These are phyloP conservation scores for Hofmannophila pseudospretella DNA, from an alignment of 2,888 invertebrate genomes.

Conservation along the genomic window DNA sequence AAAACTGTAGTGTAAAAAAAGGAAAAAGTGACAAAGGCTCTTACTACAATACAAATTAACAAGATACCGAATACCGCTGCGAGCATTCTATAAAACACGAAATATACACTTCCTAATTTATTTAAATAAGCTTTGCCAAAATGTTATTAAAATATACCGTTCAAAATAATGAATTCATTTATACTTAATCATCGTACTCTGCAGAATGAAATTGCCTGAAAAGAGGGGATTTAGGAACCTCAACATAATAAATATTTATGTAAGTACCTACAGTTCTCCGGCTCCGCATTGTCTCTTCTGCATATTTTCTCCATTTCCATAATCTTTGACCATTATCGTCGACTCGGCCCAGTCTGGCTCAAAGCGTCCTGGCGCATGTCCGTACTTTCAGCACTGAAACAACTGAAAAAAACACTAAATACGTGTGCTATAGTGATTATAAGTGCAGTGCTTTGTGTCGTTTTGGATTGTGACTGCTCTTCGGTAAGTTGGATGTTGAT, in stretches of 20 bases:
- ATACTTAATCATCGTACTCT: too few relatives aligned
- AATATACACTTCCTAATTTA: too few relatives aligned
- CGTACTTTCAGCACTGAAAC: neutral
- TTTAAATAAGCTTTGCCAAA: too few relatives aligned
- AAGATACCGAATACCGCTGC: too few relatives aligned
- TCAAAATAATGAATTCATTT: too few relatives aligned
- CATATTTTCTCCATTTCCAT: constrained; percentile 14
- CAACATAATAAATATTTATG: neutral
- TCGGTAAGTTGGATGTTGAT: constrained; percentile 5
- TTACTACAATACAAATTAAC: too few relatives aligned
- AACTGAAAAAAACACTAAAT: neutral
- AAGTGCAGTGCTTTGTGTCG: constrained; percentile 1
- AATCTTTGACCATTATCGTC: constrained; percentile 22
- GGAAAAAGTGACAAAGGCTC: too few relatives aligned
- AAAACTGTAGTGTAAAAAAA: too few relatives aligned
- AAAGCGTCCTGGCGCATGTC: constrained; percentile 9
- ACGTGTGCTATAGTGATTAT: neutral
- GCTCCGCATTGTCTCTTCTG: constrained; percentile 14
- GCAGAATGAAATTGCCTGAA: neutral
- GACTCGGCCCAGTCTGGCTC: constrained; percentile 18
- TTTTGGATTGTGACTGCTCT: constrained; percentile 8
- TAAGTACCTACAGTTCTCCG: neutral
- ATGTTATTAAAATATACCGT: too few relatives aligned
- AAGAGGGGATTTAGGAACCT: neutral
- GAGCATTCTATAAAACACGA: too few relatives aligned